These are phyloP conservation scores for Nothocercus nigrocapillus DNA, from an alignment of 2,113 vertebrate genomes.

Conservation along the genomic window DNA sequence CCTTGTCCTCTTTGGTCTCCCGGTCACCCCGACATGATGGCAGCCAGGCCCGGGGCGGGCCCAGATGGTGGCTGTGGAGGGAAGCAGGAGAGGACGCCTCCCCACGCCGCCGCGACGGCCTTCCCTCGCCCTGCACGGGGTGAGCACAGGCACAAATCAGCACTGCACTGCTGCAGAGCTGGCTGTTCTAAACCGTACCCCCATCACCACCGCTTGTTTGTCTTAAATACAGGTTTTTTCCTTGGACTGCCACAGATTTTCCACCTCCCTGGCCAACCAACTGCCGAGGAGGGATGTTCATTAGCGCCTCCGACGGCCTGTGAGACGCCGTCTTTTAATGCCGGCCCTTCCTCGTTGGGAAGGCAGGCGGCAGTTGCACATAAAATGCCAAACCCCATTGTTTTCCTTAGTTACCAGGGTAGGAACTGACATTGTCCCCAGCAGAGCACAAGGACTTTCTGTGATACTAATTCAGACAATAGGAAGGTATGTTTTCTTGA, in stretches of 20 bases:
- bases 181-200: not conserved
- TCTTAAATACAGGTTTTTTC: not conserved
- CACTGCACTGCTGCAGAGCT: accelerated
- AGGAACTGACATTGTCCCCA: constrained; percentile 47
- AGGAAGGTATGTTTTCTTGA: constrained; percentile 80
- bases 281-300: not conserved
- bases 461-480: constrained; percentile 72
- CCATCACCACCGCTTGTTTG: not conserved
- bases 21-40: too few species aligned
- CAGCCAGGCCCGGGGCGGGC: too few species aligned
- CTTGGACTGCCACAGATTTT: constrained; percentile 21
- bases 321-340: not conserved
- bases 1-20: not conserved
- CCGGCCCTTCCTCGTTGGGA: constrained; percentile 1
- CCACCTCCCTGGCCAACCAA: constrained; percentile 17
- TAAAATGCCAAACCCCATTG: constrained; percentile 21
- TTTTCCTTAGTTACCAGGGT: constrained; percentile 69
- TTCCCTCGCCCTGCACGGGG: too few species aligned
- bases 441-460: constrained; percentile 53
- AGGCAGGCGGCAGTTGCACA: not conserved
- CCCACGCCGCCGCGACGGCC: too few species aligned
- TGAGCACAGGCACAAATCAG: not conserved
- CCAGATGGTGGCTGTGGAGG: not conserved
- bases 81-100: not conserved
- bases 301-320: not conserved